Evolutionary conservation across 2,888 invertebrate genomes (phyloP).

Genomic region (Helobdella robusta): DNA sequence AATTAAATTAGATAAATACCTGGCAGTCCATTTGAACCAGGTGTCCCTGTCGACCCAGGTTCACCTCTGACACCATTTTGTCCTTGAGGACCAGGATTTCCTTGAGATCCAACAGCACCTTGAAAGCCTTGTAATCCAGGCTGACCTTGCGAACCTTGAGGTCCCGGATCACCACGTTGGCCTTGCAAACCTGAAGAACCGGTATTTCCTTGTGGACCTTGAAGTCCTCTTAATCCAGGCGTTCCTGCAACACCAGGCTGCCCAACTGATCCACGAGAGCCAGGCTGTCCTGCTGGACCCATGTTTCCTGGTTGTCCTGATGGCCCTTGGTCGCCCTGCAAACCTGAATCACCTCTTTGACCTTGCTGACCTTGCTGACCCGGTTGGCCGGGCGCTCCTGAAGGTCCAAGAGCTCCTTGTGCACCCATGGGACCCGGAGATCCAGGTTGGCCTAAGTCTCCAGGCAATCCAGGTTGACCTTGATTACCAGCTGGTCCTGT

Average conservation of each 20-base stretch:
- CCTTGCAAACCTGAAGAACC: constrained; percentile 30
- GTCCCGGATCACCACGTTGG: constrained; percentile 39
- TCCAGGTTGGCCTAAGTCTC: constrained; percentile 8
- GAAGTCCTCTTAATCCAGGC: constrained; percentile 27
- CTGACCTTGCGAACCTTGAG: constrained; percentile 46
- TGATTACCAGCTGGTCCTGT: constrained; percentile 8
- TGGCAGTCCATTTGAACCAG: constrained; percentile 27
- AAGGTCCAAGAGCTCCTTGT: constrained; percentile 27
- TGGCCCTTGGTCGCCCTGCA: constrained; percentile 24
- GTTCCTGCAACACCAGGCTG: constrained; percentile 21
- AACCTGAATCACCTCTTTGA: constrained; percentile 17
- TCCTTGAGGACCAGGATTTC: constrained; percentile 29
- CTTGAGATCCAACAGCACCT: constrained; percentile 27
- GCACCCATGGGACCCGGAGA: constrained; percentile 28
- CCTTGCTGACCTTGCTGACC: constrained; percentile 22
- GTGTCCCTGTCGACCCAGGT: constrained; percentile 24
- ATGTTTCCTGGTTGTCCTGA: constrained; percentile 25
- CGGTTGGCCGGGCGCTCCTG: constrained; percentile 18
- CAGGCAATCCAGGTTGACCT: constrained; percentile 23
- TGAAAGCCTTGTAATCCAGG: constrained; percentile 21
- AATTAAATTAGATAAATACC: no score
- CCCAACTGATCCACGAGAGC: constrained; percentile 25
- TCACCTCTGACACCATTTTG: constrained; percentile 18
- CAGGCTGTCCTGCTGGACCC: constrained; percentile 26
- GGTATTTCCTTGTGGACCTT: constrained; percentile 24